Evolutionary conservation across 2,888 invertebrate species (phyloP), one percentile per base, ranked within the genome.

Genomic region (Mycalesis mineus): DNA sequence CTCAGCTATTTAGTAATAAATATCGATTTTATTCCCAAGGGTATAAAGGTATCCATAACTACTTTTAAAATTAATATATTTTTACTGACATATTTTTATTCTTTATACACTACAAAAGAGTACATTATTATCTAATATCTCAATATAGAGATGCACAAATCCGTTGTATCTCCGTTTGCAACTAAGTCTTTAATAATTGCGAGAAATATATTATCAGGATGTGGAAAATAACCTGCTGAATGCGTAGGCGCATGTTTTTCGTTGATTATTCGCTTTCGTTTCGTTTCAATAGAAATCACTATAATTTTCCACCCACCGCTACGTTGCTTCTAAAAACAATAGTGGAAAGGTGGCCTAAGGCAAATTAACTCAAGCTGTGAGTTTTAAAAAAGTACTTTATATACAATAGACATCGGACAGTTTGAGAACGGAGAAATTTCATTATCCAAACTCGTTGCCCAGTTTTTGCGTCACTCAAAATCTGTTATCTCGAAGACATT

Each of bases 401-500:
- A 47, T 50, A 55, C 58, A 55, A 61, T 61, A 61, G 58, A 61
- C 33, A 33, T 33, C 47, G 33, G 31, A 33, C 55, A 40, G 51
- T 60, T 54, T 13, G 48, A 58, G 58, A 63, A 60, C 56, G 51
- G 59, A 61, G 63, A 80, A 80, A 78, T 82, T 84, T 80, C 75
- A 79, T 79, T 84, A 80, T 78, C 71, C 76, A 72, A 22, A 74
- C 71, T 69, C 70, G 68, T 73, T 73, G 80, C 75, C 73, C 75
- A 74, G 74, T 80, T 82, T 83, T 82, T 77, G 76, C 72, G 67
- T 72, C 70, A 74, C 74, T 74, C 76, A 79, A 80, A 84, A 78
- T 80, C 78, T 62, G 80, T 83, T 77, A 75, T 72, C 72, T 73
- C 68, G 66, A 74, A 74, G 82, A 84, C 84, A 75, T 84, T 87